phyloP scores from a whole-genome alignment of 1,140 invertebrate species.

The Dysdera silvatica region DNA sequence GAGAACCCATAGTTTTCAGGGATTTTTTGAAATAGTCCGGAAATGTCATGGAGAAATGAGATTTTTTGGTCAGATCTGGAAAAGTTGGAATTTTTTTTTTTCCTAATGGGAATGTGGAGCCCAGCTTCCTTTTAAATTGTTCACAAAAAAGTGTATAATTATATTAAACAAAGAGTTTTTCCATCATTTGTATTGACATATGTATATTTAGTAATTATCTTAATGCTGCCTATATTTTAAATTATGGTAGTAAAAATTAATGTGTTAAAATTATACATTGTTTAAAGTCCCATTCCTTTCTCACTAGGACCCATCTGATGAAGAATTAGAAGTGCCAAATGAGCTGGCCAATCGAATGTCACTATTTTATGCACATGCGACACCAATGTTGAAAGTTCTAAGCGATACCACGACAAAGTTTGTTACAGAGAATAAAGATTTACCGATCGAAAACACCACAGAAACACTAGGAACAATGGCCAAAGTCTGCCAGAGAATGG shows the following conservation, averaged over 20 bases:
- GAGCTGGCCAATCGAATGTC: constrained; percentile 90
- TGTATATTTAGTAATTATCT: too few relatives aligned
- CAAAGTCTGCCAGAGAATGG: constrained; percentile 87
- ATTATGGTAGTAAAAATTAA: neutral
- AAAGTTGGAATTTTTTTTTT: too few relatives aligned
- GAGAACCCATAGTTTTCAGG: too few relatives aligned
- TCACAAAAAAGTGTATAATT: too few relatives aligned
- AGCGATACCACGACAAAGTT: constrained; percentile 85
- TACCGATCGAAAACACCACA: constrained; percentile 85
- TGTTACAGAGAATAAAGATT: constrained; percentile 75
- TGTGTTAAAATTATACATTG: neutral
- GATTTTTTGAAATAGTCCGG: too few relatives aligned
- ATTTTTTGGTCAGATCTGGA: too few relatives aligned
- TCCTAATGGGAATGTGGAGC: too few relatives aligned
- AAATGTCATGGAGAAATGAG: too few relatives aligned
- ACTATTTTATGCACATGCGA: constrained; percentile 86
- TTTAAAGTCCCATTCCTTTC: neutral
- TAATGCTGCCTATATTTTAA: neutral
- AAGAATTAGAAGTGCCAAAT: constrained; percentile 47
- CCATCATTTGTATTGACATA: too few relatives aligned
- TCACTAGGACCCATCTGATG: constrained; percentile 40
- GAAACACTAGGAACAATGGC: constrained; percentile 94
- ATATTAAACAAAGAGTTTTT: too few relatives aligned
- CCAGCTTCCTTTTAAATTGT: too few relatives aligned
- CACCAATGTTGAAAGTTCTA: constrained; percentile 85